Percentiles rank a stretch among this genome's conserved stretches.
These are phyloP conservation scores for Hypselothyrea guttata DNA, from an alignment of 2,888 invertebrate species.

Conservation along the genomic window DNA sequence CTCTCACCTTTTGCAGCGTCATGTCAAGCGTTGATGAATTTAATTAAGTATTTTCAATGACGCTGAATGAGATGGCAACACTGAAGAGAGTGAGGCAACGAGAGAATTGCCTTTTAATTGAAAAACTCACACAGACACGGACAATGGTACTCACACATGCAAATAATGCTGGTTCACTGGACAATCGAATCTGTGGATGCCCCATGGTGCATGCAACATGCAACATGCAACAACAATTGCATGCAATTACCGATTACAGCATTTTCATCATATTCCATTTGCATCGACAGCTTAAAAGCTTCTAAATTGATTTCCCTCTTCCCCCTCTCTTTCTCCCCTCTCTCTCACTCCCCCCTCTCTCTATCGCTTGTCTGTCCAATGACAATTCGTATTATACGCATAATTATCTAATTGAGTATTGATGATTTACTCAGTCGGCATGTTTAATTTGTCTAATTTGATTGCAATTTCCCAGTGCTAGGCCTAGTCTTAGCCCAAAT, in stretches of 20 bases:
- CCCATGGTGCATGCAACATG: background rate
- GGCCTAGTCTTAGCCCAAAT: conserved; percentile 22
- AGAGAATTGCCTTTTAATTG: conserved; percentile 57
- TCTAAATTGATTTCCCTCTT: conserved; percentile 23
- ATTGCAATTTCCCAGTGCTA: conserved; percentile 43
- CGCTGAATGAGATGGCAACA: conserved; percentile 45
- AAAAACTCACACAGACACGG: conserved; percentile 36
- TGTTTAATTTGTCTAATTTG: conserved; percentile 53
- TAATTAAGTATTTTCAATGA: conserved; percentile 75
- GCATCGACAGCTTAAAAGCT: conserved; percentile 32
- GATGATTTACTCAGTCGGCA: conserved; percentile 41
- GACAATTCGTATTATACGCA: conserved; percentile 21
- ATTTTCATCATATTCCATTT: conserved; percentile 9
- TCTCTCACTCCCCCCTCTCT: conserved; percentile 11
- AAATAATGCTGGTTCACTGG: conserved; percentile 18
- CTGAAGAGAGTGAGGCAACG: conserved; percentile 11
- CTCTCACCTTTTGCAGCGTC: conserved; percentile 27
- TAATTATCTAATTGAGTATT: conserved; percentile 73
- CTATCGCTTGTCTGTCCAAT: conserved; percentile 17
- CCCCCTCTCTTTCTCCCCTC: conserved; percentile 14
- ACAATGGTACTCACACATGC: conserved; percentile 1
- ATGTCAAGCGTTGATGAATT: conserved; percentile 74
- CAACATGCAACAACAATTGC: conserved; percentile 17
- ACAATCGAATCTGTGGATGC: conserved; percentile 9
- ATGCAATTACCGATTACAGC: conserved; percentile 25